Percentiles rank a stretch among this genome's conserved stretches.
Evolutionary conservation across 2,888 invertebrate genomes (phyloP).

Genomic region (Leptopilina drosophilae): DNA sequence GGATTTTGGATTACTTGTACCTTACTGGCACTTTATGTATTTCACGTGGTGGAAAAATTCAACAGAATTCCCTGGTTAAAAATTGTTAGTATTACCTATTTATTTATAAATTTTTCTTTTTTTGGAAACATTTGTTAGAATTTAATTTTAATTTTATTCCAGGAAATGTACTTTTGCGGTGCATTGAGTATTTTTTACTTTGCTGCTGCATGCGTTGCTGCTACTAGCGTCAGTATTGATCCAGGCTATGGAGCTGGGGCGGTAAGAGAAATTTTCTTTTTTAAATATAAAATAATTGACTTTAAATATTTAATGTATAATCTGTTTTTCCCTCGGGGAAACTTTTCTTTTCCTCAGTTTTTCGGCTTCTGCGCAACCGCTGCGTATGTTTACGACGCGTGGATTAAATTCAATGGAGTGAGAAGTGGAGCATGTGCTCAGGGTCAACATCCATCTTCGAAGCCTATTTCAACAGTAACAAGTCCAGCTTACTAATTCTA

Average conservation of each 20-base stretch:
- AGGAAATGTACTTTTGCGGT: constrained; percentile 85
- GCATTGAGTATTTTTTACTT: constrained; percentile 32
- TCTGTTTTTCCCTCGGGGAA: not conserved
- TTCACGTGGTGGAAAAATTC: constrained; percentile 91
- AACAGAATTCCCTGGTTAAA: constrained; percentile 92
- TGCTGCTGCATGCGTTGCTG: constrained; percentile 35
- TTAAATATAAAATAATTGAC: too few relatives aligned
- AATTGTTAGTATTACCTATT: constrained; percentile 79
- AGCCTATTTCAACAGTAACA: constrained; percentile 81
- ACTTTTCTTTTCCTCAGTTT: constrained; percentile 80
- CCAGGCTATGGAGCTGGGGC: constrained; percentile 23
- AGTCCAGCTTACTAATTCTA: constrained; percentile 76
- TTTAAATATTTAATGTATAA: too few relatives aligned
- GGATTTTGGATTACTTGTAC: constrained; percentile 92
- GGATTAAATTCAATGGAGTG: constrained; percentile 85
- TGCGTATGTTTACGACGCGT: constrained; percentile 88
- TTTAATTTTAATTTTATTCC: constrained; percentile 49
- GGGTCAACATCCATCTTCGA: constrained; percentile 83
- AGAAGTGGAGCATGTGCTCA: constrained; percentile 85
- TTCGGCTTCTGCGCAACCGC: constrained; percentile 91
- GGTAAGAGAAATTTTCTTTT: constrained; percentile 8
- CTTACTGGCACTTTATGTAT: constrained; percentile 87
- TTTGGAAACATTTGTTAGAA: not conserved
- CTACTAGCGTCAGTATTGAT: constrained; percentile 1
- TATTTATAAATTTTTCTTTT: not conserved